Base-by-base conservation (phyloP, 35 echinoderm and acorn worm genomes). In the Anneissia japonica region DNA sequence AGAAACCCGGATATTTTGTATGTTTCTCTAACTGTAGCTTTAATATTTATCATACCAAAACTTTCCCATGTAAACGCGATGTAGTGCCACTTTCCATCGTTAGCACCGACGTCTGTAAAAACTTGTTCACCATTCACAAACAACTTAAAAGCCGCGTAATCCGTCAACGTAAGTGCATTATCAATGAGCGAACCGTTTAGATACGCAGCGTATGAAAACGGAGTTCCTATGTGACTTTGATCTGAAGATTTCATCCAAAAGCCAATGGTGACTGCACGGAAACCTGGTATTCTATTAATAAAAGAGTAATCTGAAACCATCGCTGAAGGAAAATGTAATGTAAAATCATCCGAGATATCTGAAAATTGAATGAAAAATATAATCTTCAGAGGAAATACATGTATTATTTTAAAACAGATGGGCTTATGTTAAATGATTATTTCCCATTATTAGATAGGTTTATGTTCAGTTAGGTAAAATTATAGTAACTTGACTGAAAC, bases 341-440 rank as follows among this genome's bases (percentile, higher is more conserved):
- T 31, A 51, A 87, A 87, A 38, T 87, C 39, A 39, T 55, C 39
- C 0, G 85, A 87, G 28, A 80, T 75, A 79, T 87, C 85, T 87
- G 39, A 39, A 81, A 40, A 40, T 75, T 34, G n/a, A 39, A 81
- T 56, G 26, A 56, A 56, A n/a, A n/a, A n/a, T n/a, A n/a, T n/a
- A n/a, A n/a, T n/a, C n/a, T n/a, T n/a, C n/a, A n/a, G n/a, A n/a
- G n/a, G n/a, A n/a, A n/a, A n/a, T n/a, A n/a, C n/a, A n/a, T n/a
- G n/a, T n/a, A n/a, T n/a, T n/a, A n/a, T n/a, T n/a, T n/a, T n/a
- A n/a, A n/a, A n/a, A n/a, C n/a, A n/a, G n/a, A n/a, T n/a, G n/a
- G n/a, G n/a, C n/a, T n/a, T n/a, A n/a, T n/a, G n/a, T n/a, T n/a
- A n/a, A n/a, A n/a, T n/a, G n/a, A n/a, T n/a, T n/a, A 13, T 11